Base-by-base conservation (phyloP, 2,888 invertebrate genomes). In the Coenonympha glycerion region DNA sequence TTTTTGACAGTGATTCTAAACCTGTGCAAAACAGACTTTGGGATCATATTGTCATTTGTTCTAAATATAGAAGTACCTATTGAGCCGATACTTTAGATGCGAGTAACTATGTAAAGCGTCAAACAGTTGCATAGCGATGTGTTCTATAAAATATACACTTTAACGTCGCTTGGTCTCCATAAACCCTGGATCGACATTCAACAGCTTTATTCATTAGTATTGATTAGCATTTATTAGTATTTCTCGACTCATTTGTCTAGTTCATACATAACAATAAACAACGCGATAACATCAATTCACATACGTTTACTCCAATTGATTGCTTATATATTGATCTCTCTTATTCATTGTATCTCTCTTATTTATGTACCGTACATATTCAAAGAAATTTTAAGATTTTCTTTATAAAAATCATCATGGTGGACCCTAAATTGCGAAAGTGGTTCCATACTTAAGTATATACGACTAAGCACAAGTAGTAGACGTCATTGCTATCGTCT, bases 181-280 rank as follows among this genome's bases (percentile, higher is more conserved):
- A 39, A 39, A 39, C 4, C 24, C 39, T 39, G 19, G 28, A 41
- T n/a, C 28, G 11, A 11, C 30, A 30, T 28, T n/a, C 28, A 11
- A 11, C 30, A 30, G 28, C 30, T 26, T 49, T 13, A 28, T 21
- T 11, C 33, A 39, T 41, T 19, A 41, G 41, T 45, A 49, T 53
- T 41, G n/a, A n/a, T n/a, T n/a, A n/a, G n/a, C n/a, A 28, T 21
- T 11, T 33, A 39, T 41, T 19, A 41, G 41, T 45, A 49, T 53
- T 41, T 52, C 44, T 48, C 39, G 42, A 37, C 42, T 47, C 18
- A 39, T 37, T 24, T 19, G 31, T 39, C 39, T 11, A 8, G 39
- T 24, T 8, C 37, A n/a, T 39, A 47, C 42, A 47, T 44, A 41
- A 36, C 41, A 41, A 51, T 48, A 47, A 52, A 48, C 39, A 21